Base-by-base conservation (phyloP, 2,888 invertebrate species). In the Brassicogethes aeneus region DNA sequence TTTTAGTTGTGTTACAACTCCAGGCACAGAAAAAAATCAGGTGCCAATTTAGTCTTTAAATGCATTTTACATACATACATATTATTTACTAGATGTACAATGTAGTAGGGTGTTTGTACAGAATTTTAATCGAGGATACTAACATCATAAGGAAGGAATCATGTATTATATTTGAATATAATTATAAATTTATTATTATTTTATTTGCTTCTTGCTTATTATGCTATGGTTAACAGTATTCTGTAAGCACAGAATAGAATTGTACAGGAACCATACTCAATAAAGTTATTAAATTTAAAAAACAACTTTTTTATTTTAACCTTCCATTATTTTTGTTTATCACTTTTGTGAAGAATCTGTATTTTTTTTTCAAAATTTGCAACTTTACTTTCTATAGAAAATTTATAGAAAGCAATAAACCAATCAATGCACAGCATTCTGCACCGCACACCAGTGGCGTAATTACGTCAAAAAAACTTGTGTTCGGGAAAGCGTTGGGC, bases 91-190 rank as follows among this genome's bases (percentile, higher is more conserved):
- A 62, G 64, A 55, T 63, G 62, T 65, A 65, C 60, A 61, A 61
- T 61, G 64, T 66, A 65, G 66, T 54, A 47, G 56, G 66, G 66
- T 65, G 66, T 62, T 63, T 67, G 66, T 67, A 67, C 66, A 67
- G 62, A 64, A 58, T 59, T 61, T 60, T 56, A 57, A 53, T 45
- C 39, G 45, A 48, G 46, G 50, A 52, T 54, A 57, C 56, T 57
- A 56, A 56, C 54, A 54, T 54, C 53, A 51, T 52, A 41, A 48
- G 51, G 49, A 54, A 56, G 58, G 52, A 55, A 57, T 63, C 57
- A 55, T 64, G 63, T 64, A 62, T 64, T 60, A 59, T 64, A 62
- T 61, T 60, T 62, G 59, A 62, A 62, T 62, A 62, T 64, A 62
- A 60, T 59, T 62, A 56, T 34, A 57, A 60, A 57, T 56, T 55